Evolutionary conservation across 2,888 invertebrate species (phyloP).

Genomic region (Nebria salina): DNA sequence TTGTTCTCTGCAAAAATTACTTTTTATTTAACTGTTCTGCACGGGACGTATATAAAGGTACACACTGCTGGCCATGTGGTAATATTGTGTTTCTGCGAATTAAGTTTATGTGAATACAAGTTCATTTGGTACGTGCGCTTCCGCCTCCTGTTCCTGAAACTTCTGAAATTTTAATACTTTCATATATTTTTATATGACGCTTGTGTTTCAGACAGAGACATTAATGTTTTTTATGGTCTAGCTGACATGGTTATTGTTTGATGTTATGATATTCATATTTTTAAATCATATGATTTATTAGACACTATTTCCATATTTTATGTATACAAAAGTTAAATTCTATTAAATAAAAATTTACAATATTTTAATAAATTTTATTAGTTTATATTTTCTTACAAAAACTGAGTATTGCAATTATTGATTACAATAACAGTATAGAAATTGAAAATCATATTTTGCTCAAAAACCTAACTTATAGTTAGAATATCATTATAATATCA

Average conservation of each 20-base stretch:
- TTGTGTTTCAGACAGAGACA: slow-evolving; percentile 27
- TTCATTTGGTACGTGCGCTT: slow-evolving; percentile 38
- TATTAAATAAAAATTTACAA: too few relatives aligned
- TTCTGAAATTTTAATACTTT: slow-evolving; percentile 44
- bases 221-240: slow-evolving; percentile 18
- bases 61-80: slow-evolving; percentile 2
- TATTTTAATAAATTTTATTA: too few relatives aligned
- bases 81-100: slow-evolving; percentile 17
- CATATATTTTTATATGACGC: slow-evolving; percentile 41
- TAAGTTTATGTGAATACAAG: slow-evolving; percentile 31
- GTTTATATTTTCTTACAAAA: too few relatives aligned
- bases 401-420: too few relatives aligned
- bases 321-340: neutral
- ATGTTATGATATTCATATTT: neutral
- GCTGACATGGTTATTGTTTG: neutral
- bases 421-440: too few relatives aligned
- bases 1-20: slow-evolving; percentile 44
- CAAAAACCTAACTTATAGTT: too few relatives aligned
- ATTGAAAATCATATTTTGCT: too few relatives aligned
- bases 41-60: neutral
- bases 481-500: too few relatives aligned
- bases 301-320: neutral
- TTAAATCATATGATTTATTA: neutral
- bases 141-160: neutral
- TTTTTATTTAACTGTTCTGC: slow-evolving; percentile 44